A percentile compares a stretch with the other conserved stretches of the same genome.
Conservation (phyloP, 2,113 vertebrate genomes). For the Nyctibius bracteatus region DNA sequence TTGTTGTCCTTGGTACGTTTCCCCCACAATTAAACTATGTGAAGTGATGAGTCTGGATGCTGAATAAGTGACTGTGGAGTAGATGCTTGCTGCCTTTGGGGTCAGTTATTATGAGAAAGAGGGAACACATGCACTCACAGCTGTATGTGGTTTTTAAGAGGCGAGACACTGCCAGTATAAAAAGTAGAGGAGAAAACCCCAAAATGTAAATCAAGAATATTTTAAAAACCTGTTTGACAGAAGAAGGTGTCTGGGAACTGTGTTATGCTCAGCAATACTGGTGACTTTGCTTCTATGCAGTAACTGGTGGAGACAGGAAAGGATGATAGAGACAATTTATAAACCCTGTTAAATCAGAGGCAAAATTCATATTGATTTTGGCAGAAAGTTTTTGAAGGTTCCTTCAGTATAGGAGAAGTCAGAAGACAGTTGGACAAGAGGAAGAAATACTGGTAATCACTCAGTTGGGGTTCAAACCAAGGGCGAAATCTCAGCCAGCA, state of each 20-base stretch:
- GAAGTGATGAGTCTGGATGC: neutral
- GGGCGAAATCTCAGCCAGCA: neutral
- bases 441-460: neutral
- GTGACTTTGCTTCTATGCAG: neutral
- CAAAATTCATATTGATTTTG: neutral
- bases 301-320: neutral
- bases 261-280: neutral
- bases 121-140: neutral
- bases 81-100: neutral
- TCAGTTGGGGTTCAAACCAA: neutral
- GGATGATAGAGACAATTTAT: neutral
- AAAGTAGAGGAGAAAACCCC: neutral
- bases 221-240: slow-evolving; percentile 13
- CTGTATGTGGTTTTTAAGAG: slow-evolving; percentile 25
- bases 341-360: neutral
- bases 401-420: neutral
- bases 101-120: slow-evolving; percentile 19
- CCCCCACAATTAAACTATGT: neutral
- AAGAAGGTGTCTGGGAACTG: neutral
- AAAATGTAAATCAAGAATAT: slow-evolving; percentile 36
- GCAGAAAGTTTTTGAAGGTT: neutral
- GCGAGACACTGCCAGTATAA: neutral
- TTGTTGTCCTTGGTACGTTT: neutral
- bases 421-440: neutral
- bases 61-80: neutral